Evolutionary conservation across 2,797 vertebrate genomes (phyloP).

Genomic region (Danio albolineatus): DNA sequence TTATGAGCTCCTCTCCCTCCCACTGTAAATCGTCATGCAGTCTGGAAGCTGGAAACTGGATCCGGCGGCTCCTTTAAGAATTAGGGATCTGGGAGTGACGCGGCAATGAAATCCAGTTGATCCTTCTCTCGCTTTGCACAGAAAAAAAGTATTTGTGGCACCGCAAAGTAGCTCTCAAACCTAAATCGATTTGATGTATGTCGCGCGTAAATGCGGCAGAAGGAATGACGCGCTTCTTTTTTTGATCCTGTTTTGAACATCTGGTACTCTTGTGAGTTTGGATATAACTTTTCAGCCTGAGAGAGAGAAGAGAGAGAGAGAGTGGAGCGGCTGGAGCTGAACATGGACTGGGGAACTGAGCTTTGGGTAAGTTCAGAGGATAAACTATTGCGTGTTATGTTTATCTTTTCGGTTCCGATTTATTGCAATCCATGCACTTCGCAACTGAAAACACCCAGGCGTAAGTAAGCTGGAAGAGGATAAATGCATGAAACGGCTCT

Average conservation of each 20-base stretch:
- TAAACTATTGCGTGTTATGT: neutral
- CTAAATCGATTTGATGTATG: constrained; percentile 28
- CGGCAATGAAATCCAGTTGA: constrained; percentile 79
- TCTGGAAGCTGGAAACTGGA: constrained; percentile 20
- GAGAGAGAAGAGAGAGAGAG: constrained; percentile 64
- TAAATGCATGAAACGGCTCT: neutral
- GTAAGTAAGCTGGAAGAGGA: neutral
- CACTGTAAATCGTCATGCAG: neutral
- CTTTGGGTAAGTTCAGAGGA: constrained; percentile 80
- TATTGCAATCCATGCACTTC: too few species aligned
- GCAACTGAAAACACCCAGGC: neutral
- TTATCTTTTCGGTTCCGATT: neutral
- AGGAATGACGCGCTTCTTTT: neutral
- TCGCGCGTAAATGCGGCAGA: neutral
- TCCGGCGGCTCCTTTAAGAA: constrained; percentile 79
- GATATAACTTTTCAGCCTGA: constrained; percentile 79
- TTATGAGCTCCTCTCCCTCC: neutral
- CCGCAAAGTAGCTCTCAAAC: constrained; percentile 34
- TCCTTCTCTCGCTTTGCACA: constrained; percentile 72
- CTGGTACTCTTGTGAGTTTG: constrained; percentile 60
- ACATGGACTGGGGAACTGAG: constrained; percentile 86
- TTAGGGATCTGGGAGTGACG: constrained; percentile 85
- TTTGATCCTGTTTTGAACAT: neutral
- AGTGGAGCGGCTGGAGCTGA: constrained; percentile 59
- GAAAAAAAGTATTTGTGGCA: constrained; percentile 53